These are phyloP conservation scores for Epinephelus fuscoguttatus DNA, from an alignment of 2,113 vertebrate species.

Conservation along the genomic window DNA sequence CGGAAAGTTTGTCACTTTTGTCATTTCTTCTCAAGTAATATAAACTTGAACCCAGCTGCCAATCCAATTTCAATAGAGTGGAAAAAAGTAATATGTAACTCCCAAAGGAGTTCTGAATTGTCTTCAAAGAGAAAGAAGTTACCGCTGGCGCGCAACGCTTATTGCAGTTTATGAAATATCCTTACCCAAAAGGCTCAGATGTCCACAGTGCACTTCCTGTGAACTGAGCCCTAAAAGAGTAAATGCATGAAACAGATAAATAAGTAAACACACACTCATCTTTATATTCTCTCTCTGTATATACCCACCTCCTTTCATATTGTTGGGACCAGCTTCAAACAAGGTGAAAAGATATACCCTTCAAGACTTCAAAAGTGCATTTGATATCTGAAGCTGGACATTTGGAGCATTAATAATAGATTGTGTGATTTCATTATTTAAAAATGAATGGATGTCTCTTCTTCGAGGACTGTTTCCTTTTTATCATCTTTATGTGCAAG, in stretches of 20 bases:
- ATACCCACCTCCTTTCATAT: conserved; percentile 63
- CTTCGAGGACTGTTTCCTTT: conserved; percentile 42
- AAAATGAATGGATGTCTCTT: conserved; percentile 66
- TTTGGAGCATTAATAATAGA: conserved; percentile 81
- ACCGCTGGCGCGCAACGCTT: conserved; percentile 51
- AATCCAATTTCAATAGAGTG: conserved; percentile 29
- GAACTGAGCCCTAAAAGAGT: conserved; percentile 72
- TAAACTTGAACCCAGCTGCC: conserved; percentile 42
- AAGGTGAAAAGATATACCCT: conserved; percentile 74
- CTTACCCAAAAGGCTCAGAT: conserved; percentile 66
- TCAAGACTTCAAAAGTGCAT: conserved; percentile 79
- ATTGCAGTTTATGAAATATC: conserved; percentile 70
- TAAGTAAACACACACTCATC: conserved; percentile 77
- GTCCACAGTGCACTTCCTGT: conserved; percentile 66
- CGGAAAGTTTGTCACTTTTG: neutral
- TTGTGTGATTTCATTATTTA: conserved; percentile 75
- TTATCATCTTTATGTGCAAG: conserved; percentile 44
- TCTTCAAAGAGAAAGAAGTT: conserved; percentile 39
- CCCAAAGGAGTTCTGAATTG: conserved; percentile 37
- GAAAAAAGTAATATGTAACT: conserved; percentile 18
- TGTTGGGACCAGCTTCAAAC: conserved; percentile 67
- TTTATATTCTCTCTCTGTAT: conserved; percentile 66
- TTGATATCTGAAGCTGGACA: conserved; percentile 75
- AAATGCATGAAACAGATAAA: conserved; percentile 78
- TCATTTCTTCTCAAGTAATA: conserved; percentile 9